Base-by-base conservation (phyloP, 2,888 invertebrate species). In the Liodrosophila aerea region DNA sequence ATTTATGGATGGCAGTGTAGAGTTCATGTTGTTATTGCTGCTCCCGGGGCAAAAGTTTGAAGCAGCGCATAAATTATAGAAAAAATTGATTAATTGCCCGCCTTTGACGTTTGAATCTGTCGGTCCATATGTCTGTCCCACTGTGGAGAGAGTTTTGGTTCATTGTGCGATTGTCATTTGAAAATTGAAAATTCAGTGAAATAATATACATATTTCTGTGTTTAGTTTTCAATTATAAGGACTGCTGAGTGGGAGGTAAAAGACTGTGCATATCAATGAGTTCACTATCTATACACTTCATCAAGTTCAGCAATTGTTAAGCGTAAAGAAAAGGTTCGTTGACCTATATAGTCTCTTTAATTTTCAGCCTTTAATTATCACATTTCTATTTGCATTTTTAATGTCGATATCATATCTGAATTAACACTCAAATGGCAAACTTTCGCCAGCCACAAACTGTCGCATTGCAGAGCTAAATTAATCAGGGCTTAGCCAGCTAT, bases 71-170 rank as follows among this genome's bases (percentile, higher is more conserved):
- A 76, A 78, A 83, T 78, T 78, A 81, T 59, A 44, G n/a, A n/a
- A 7, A 56, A 59, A 70, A 64, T 76, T 78, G 78, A 78, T 78
- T 84, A 78, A 78, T 78, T 84, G 68, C 77, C 30, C 27, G 63
- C 73, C 44, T 64, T 73, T 74, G 63, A 61, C 62, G 39, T 46
- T 51, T 44, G 51, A 47, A 16, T 53, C 59, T 39, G 29, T 47
- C 44, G 31, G 40, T 8, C 15, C 33, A 39, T 18, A 33, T 11
- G 43, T 22, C 15, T 41, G 30, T 18, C 18, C 8, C 7, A 16
- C 3, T 30, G 39, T 18, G 30, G 36, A 22, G 11, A n/a, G 12
- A 33, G 22, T 13, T 22, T 2, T 45, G 40, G 33, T 40, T 29
- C 8, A 34, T 46, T 41, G 12, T 22, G 16, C 7, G 27, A 2